These are phyloP conservation scores for Caenorhabditis remanei DNA, from an alignment of 1,140 invertebrate species.

Conservation along the genomic window DNA sequence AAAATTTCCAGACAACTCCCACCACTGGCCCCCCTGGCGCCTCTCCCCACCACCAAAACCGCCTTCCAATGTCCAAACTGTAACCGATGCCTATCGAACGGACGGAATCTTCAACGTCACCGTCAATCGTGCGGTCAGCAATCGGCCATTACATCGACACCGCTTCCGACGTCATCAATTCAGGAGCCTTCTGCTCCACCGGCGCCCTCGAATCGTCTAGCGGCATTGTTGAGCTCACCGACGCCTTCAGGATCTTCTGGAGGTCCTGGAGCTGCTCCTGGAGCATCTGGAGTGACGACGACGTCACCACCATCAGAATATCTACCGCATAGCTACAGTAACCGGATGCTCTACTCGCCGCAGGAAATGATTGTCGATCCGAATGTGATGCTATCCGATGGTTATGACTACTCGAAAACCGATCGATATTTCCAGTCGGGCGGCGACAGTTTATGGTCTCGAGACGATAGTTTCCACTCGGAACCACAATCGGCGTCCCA, in stretches of 20 bases:
- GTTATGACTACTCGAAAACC: neutral
- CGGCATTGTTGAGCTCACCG: neutral
- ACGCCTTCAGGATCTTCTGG: neutral
- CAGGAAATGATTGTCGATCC: neutral
- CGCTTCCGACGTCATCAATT: neutral
- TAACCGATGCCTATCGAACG: neutral
- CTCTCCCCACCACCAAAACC: neutral
- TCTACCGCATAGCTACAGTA: no score
- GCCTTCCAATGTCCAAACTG: neutral
- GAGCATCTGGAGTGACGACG: neutral
- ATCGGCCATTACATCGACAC: neutral
- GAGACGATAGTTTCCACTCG: constrained; percentile 38
- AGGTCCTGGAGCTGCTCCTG: neutral
- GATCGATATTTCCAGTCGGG: neutral
- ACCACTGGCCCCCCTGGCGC: neutral
- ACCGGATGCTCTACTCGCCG: neutral
- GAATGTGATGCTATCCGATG: constrained; percentile 24
- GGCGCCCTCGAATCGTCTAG: neutral
- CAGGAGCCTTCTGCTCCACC: neutral
- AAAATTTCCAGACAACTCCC: neutral
- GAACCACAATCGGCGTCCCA: neutral
- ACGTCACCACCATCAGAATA: no score
- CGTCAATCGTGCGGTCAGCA: neutral
- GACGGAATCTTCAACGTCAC: constrained; percentile 6
- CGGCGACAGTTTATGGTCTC: neutral